Percentiles rank a stretch among this genome's conserved stretches.
Evolutionary conservation across 2,888 invertebrate genomes (phyloP).

Genomic region (Leucophenga maculata): DNA sequence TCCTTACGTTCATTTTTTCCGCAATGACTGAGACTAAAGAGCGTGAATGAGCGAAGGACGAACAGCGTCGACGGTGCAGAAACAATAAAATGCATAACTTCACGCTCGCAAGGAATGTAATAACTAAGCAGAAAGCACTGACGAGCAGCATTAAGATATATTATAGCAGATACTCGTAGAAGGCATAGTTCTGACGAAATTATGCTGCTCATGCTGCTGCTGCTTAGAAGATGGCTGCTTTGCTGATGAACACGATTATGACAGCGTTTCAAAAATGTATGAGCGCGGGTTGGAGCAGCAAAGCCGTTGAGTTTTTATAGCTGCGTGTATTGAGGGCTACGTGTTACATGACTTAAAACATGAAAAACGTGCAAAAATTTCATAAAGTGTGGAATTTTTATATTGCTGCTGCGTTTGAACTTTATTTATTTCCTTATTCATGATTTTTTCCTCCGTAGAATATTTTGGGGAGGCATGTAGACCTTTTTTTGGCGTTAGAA

Average conservation of each 20-base stretch:
- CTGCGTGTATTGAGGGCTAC: neutral
- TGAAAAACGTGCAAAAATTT: slow-evolving; percentile 24
- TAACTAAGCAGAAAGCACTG: neutral
- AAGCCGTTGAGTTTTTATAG: neutral
- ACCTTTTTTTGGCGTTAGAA: no score
- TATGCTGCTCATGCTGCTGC: neutral
- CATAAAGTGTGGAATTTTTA: slow-evolving; percentile 3
- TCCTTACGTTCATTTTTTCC: slow-evolving; percentile 17
- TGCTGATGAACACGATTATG: slow-evolving; percentile 1
- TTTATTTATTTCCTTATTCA: no score
- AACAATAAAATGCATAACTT: slow-evolving; percentile 27
- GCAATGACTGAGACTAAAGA: slow-evolving; percentile 5
- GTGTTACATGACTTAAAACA: slow-evolving; percentile 18
- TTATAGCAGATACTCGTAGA: no score
- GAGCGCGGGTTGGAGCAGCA: neutral
- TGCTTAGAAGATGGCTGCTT: no score
- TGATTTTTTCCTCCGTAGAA: no score
- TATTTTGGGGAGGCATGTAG: no score
- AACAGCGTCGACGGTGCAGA: neutral
- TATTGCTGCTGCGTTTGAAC: slow-evolving; percentile 4
- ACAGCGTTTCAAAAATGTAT: neutral
- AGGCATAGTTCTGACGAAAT: neutral
- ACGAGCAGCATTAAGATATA: no score
- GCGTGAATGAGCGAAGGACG: slow-evolving; percentile 5
- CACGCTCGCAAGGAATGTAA: slow-evolving; percentile 16